These are phyloP conservation scores for Tinea semifulvella DNA, from an alignment of 2,888 invertebrate species.

Conservation along the genomic window DNA sequence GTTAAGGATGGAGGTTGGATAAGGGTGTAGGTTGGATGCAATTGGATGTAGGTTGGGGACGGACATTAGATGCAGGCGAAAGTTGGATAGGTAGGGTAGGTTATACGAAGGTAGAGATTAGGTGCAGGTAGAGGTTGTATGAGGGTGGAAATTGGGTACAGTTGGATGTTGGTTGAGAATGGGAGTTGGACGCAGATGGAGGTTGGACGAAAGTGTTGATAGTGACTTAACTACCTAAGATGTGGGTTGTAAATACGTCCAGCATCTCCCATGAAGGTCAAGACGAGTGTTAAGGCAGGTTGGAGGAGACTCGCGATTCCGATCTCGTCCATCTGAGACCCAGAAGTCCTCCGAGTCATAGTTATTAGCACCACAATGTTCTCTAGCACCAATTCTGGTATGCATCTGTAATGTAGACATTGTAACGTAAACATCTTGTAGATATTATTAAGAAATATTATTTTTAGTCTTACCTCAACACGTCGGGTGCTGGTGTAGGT, in stretches of 20 bases:
- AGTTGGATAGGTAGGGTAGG: no score
- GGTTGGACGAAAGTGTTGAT: no score
- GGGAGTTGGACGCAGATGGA: no score
- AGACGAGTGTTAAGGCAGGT: constrained; percentile 79
- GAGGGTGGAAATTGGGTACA: no score
- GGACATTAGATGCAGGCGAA: no score
- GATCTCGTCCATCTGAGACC: constrained; percentile 56
- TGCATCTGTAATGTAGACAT: constrained; percentile 63
- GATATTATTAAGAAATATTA: background rate
- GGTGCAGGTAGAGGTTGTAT: no score
- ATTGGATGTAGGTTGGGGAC: no score
- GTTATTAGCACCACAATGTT: constrained; percentile 85
- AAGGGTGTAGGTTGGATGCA: no score
- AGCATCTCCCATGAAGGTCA: constrained; percentile 90
- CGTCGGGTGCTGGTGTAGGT: constrained; percentile 70
- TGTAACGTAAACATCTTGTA: background rate
- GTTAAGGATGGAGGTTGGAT: no score
- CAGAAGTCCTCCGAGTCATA: constrained; percentile 72
- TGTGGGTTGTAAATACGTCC: constrained; percentile 89
- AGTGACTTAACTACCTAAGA: no score
- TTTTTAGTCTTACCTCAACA: constrained; percentile 65
- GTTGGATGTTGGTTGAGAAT: no score
- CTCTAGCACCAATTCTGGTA: constrained; percentile 91
- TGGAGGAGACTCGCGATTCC: constrained; percentile 70
- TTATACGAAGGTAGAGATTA: no score